A percentile compares a stretch with the other conserved stretches of the same genome.
These are phyloP conservation scores for Drosophila conformis DNA, from an alignment of 2,888 invertebrate species.

Conservation along the genomic window DNA sequence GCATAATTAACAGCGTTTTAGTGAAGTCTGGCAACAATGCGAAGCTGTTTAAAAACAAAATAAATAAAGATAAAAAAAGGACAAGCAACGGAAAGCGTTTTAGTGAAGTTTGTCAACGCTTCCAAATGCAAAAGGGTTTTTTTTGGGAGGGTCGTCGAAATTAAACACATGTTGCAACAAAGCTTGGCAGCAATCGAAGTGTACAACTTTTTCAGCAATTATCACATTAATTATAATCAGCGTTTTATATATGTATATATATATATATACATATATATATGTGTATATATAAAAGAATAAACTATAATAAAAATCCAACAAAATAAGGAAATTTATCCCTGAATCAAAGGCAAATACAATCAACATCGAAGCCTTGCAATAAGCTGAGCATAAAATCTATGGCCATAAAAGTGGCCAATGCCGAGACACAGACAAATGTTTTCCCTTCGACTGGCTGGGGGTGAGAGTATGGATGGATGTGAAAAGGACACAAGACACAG, in stretches of 20 bases:
- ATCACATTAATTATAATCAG: neutral
- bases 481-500: conserved; percentile 34
- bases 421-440: conserved; percentile 44
- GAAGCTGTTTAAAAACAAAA: neutral
- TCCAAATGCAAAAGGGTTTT: too few species aligned
- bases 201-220: neutral
- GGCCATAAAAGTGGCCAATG: conserved; percentile 63
- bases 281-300: neutral
- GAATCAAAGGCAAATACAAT: conserved; percentile 47
- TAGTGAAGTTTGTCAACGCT: conserved; percentile 38
- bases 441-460: neutral
- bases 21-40: conserved; percentile 35
- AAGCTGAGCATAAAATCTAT: conserved; percentile 67
- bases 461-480: neutral
- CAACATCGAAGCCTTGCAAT: conserved; percentile 46
- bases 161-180: neutral
- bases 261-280: too few species aligned
- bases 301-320: conserved; percentile 31
- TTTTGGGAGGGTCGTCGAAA: neutral
- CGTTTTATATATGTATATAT: neutral
- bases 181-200: neutral
- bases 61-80: neutral
- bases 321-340: conserved; percentile 16
- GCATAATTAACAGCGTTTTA: conserved; percentile 63
- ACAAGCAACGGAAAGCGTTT: neutral